These are phyloP conservation scores for Flexamia atlantica DNA, from an alignment of 2,888 invertebrate genomes.

Conservation along the genomic window DNA sequence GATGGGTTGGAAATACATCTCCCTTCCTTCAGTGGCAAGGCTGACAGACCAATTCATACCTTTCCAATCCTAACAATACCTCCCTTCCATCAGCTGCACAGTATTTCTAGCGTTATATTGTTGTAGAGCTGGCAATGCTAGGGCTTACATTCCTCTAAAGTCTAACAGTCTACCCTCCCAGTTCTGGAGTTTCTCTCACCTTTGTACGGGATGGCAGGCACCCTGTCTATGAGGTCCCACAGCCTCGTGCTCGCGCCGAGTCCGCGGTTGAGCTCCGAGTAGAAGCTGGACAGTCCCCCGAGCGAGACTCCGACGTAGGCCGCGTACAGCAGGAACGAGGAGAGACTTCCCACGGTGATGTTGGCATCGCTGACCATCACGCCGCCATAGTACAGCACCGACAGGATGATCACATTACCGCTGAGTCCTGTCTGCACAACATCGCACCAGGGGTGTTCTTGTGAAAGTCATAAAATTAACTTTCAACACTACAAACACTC, in stretches of 20 bases:
- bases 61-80: too few species aligned
- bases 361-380: conserved; percentile 89
- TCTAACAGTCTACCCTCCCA: too few species aligned
- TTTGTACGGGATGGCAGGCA: conserved; percentile 85
- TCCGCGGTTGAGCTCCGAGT: conserved; percentile 95
- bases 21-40: too few species aligned
- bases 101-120: too few species aligned
- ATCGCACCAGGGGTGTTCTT: background rate
- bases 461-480: too few species aligned
- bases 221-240: conserved; percentile 92
- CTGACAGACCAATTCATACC: too few species aligned
- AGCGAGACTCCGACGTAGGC: conserved; percentile 95
- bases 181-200: too few species aligned
- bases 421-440: conserved; percentile 86
- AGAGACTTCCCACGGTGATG: conserved; percentile 91
- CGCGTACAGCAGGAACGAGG: conserved; percentile 96
- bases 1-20: too few species aligned
- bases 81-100: too few species aligned
- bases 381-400: conserved; percentile 95
- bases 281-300: conserved; percentile 94
- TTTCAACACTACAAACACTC: too few species aligned
- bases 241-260: conserved; percentile 93
- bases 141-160: too few species aligned
- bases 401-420: conserved; percentile 93
- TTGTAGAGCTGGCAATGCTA: too few species aligned